These are phyloP conservation scores for Scaptomyza polygonia DNA, from an alignment of 2,888 invertebrate genomes.

Conservation along the genomic window DNA sequence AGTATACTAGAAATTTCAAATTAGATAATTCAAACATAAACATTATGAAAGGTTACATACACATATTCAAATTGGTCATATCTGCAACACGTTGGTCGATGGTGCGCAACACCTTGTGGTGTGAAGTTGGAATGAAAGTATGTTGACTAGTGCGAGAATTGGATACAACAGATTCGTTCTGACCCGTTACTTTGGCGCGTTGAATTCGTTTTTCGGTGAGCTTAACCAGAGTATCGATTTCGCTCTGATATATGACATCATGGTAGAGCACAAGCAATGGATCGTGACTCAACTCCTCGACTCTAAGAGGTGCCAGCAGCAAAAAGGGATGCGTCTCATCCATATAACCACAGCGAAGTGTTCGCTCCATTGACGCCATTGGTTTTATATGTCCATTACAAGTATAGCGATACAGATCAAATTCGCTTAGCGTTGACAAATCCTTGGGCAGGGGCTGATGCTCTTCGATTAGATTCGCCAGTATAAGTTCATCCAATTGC, in stretches of 20 bases:
- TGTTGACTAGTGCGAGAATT: conserved; percentile 71
- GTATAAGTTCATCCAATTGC: background rate
- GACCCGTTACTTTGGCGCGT: conserved; percentile 88
- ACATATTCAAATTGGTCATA: conserved; percentile 86
- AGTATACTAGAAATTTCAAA: conserved; percentile 79
- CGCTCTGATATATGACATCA: conserved; percentile 86
- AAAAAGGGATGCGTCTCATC: conserved; percentile 83
- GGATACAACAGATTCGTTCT: conserved; percentile 87
- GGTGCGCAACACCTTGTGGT: conserved; percentile 86
- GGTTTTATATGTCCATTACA: conserved; percentile 86
- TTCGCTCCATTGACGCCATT: conserved; percentile 79
- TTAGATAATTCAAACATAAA: background rate
- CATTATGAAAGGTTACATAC: conserved; percentile 3
- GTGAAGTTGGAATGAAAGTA: conserved; percentile 49
- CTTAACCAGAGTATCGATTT: conserved; percentile 85
- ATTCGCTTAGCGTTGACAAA: conserved; percentile 9
- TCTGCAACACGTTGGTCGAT: conserved; percentile 86
- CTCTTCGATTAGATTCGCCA: conserved; percentile 36
- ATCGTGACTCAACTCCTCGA: conserved; percentile 85
- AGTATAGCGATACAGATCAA: conserved; percentile 62
- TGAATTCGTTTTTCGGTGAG: conserved; percentile 85
- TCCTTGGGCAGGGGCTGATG: conserved; percentile 73
- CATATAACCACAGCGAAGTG: conserved; percentile 82
- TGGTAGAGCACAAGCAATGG: conserved; percentile 86
- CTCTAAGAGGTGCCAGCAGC: conserved; percentile 85